Evolutionary conservation across 2,113 vertebrate genomes (phyloP), one percentile per base, ranked within the genome.

Genomic region (Cyanoderma ruficeps): DNA sequence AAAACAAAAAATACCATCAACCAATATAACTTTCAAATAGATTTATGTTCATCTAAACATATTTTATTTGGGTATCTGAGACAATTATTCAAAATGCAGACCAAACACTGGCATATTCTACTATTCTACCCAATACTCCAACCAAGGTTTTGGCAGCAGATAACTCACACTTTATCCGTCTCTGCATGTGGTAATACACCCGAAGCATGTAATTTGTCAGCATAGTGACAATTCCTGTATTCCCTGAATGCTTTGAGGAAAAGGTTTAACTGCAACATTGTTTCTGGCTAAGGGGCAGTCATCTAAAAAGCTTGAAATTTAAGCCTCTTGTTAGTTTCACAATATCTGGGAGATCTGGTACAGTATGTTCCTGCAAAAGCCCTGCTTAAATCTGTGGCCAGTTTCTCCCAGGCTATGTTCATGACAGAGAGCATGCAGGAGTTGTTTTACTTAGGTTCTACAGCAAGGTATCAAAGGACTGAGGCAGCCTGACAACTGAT

Each of bases 301-400:
- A 87, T 85, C 63, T 79, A 93, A 91, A 88, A 95, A 63, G 33
- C 59, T 68, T 95, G 95, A 95, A 95, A 97, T 94, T 82, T 96
- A 90, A 98, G 93, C 87, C 79, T 80, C 83, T 89, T 9, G 6
- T 87, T 92, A 84, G 76, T 98, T 98, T 97, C 97, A 98, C 97
- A 98, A 98, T 93, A 93, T 96, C 95, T 97, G 82, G 53, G 74
- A 95, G 91, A 96, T 94, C 47, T 94, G 75, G 89, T 91, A 95
- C 93, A 84, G 39, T 49, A 19, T 44, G 91, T 97, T 97, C 79
- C 88, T 93, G 55, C 75, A 96, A 94, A 97, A 97, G n/a, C 33
- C 90, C 88, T 97, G 60, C 67, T 97, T 96, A 89, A 75, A 88
- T 94, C 91, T 79, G 57, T 60, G 35, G 17, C 44, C 44, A 75